Evolutionary conservation across 2,113 vertebrate genomes (phyloP), one percentile per base, ranked within the genome.

Genomic region (Chloebia gouldiae): DNA sequence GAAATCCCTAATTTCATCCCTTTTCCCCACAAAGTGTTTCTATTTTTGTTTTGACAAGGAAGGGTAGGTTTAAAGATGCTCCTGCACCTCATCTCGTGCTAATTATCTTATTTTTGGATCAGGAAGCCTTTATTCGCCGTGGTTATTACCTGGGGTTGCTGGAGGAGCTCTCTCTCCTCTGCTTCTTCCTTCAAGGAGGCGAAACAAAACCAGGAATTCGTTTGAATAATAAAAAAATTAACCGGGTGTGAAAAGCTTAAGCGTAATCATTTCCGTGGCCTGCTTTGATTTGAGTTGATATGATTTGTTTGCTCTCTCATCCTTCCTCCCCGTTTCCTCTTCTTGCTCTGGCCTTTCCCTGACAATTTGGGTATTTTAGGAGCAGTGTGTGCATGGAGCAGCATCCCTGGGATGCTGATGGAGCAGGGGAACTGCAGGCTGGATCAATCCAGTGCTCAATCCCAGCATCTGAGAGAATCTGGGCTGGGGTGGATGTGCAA

Each of bases 221-320:
- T 88, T 51, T 54, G 92, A 93, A 95, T 93, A 83, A 90, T 94
- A 94, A 79, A 85, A 88, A 92, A 92, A 84, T 83, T 92, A 96
- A 40, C 64, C 93, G 61, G 90, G 95, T 71, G 68, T 95, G 94
- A 96, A 96, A 77, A 92, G 89, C 88, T 75, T 42, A 92, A 94
- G 88, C 14, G 44, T 25, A 51, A 47, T 83, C 88, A 71, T 96
- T 94, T 81, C 91, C 5, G 2, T 63, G 80, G 76, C 68, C 72
- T 78, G 88, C 77, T 91, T 83, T 81, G 91, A 81, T 83, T 63
- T 19, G 51, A 83, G 60, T 20, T 64, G 86, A 86, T 86, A 72
- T 2, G 65, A 87, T 91, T 87, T 88, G 70, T 76, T 91, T 79
- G 73, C 81, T 63, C 59, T 80, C 78, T 82, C 42, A 45, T 61